These are phyloP conservation scores for Brachylomia viminalis DNA, from an alignment of 2,888 invertebrate genomes.

Conservation along the genomic window DNA sequence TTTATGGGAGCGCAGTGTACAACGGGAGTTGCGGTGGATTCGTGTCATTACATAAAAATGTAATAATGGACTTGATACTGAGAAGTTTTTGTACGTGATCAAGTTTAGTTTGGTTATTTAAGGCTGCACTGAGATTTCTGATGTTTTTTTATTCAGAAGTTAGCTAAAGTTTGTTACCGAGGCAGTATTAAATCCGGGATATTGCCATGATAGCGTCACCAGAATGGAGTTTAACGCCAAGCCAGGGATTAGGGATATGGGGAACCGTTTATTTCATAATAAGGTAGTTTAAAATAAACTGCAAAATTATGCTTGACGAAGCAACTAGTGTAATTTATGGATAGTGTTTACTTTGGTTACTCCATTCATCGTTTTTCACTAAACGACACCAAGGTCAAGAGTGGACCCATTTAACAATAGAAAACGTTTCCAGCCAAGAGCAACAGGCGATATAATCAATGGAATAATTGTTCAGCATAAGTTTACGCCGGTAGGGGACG, in stretches of 20 bases:
- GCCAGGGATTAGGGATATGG: slow-evolving; percentile 1
- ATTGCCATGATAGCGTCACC: slow-evolving; percentile 28
- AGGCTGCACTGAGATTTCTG: slow-evolving; percentile 67
- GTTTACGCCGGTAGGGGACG: not conserved
- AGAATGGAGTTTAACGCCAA: slow-evolving; percentile 19
- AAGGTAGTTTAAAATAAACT: not conserved
- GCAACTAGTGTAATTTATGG: not conserved
- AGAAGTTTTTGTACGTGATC: slow-evolving; percentile 80
- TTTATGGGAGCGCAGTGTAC: slow-evolving; percentile 87
- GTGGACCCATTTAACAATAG: not conserved
- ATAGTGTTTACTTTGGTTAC: not conserved
- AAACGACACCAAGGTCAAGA: not conserved
- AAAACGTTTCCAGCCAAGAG: not conserved
- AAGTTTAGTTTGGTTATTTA: slow-evolving; percentile 74
- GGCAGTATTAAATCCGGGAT: slow-evolving; percentile 30
- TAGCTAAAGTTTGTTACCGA: slow-evolving; percentile 47
- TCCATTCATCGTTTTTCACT: no score
- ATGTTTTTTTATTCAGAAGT: slow-evolving; percentile 60
- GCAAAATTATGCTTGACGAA: not conserved
- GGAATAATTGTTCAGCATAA: not conserved
- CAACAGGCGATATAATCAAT: not conserved
- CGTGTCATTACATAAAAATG: slow-evolving; percentile 85
- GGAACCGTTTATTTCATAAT: not conserved
- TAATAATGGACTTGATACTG: slow-evolving; percentile 80
- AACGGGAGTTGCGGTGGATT: slow-evolving; percentile 77